These are phyloP conservation scores for Macrophya alboannulata DNA, from an alignment of 2,888 invertebrate genomes.

Conservation along the genomic window DNA sequence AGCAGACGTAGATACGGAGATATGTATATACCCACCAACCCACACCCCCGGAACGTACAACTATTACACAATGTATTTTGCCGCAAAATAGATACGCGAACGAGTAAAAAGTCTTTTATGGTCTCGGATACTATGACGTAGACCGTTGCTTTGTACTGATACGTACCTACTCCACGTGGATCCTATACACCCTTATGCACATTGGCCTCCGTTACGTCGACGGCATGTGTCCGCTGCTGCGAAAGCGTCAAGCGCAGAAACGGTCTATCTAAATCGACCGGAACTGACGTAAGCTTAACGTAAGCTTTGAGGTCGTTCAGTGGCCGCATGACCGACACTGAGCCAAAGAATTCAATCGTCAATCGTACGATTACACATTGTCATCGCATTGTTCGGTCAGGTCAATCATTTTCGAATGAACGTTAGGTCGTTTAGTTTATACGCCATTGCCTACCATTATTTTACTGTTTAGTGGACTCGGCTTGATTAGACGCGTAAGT, in stretches of 20 bases:
- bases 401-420: background rate
- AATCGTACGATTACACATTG: background rate
- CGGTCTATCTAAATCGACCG: background rate
- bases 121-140: slow-evolving; percentile 39
- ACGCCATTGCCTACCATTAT: slow-evolving; percentile 28
- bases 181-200: background rate
- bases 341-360: background rate
- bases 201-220: slow-evolving; percentile 18
- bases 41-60: background rate
- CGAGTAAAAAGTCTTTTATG: slow-evolving; percentile 51
- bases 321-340: slow-evolving; percentile 47
- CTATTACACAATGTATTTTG: slow-evolving; percentile 44
- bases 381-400: background rate
- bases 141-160: slow-evolving; percentile 33
- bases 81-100: slow-evolving; percentile 43
- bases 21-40: background rate
- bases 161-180: slow-evolving; percentile 27
- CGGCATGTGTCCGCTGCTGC: background rate
- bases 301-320: slow-evolving; percentile 63
- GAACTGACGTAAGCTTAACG: background rate
- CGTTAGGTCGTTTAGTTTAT: background rate
- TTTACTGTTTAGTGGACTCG: background rate
- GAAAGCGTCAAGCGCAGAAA: slow-evolving; percentile 3
- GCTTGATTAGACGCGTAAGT: slow-evolving; percentile 41
- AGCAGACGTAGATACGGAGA: slow-evolving; percentile 68